Conservation (phyloP, 2,797 vertebrate genomes). For the Pelodytes ibericus region DNA sequence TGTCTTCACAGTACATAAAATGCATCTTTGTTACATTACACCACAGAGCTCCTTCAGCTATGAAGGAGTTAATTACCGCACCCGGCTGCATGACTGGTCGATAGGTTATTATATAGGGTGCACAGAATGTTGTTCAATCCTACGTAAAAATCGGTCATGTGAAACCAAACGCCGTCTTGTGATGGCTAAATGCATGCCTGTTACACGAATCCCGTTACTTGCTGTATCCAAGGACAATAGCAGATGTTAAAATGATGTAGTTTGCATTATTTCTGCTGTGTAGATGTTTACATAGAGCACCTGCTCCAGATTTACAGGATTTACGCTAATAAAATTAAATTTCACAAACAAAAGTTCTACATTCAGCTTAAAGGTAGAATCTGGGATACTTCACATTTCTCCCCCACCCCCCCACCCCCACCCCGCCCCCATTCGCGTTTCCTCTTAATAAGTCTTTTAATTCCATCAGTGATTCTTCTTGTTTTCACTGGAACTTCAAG, state of each 20-base stretch:
- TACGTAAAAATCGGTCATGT: conserved; percentile 10
- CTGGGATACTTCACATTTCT: conserved; percentile 44
- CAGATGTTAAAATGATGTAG: conserved; percentile 48
- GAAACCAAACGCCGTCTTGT: conserved; percentile 5
- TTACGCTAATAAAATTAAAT: conserved; percentile 41
- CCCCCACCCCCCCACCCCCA: no score
- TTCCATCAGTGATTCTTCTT: conserved; percentile 20
- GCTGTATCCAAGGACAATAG: conserved; percentile 45
- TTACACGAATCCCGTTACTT: conserved; percentile 22
- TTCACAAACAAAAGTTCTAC: conserved; percentile 41
- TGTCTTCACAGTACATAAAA: neutral
- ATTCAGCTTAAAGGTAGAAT: conserved; percentile 32
- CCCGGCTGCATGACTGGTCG: neutral
- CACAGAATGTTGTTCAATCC: conserved; percentile 9
- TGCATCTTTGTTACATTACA: neutral
- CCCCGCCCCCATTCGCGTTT: conserved; percentile 35
- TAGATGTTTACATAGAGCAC: conserved; percentile 36
- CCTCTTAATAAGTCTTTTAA: conserved; percentile 39
- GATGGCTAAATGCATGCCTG: conserved; percentile 19
- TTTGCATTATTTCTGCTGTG: conserved; percentile 43
- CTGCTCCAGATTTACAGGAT: conserved; percentile 45
- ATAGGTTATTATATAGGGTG: neutral
- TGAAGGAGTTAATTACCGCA: conserved; percentile 4
- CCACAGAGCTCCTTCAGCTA: neutral
- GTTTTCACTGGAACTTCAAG: conserved; percentile 13